Conservation (phyloP, 2,113 vertebrate genomes). For the Campylorhamphus procurvoides region DNA sequence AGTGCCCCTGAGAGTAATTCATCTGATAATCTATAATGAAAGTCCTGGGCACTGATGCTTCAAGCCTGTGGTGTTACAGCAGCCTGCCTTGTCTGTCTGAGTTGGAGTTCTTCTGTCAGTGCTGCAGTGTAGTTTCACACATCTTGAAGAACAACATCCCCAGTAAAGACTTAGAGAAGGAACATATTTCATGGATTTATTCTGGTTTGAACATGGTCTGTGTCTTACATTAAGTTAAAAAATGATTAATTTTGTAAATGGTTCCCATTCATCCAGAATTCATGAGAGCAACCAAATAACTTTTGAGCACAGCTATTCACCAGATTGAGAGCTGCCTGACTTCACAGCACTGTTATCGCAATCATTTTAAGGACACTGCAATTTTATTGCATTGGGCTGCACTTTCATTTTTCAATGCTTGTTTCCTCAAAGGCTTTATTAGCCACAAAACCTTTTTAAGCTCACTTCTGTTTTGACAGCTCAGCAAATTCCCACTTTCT, state of each 20-base stretch:
- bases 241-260: background rate
- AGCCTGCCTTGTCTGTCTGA: background rate
- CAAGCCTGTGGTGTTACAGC: background rate
- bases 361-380: slow-evolving; percentile 34
- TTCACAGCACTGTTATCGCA: background rate
- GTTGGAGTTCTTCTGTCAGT: background rate
- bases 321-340: background rate
- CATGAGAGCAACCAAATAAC: background rate
- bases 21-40: background rate
- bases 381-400: background rate
- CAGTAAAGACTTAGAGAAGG: background rate
- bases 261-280: background rate
- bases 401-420: background rate
- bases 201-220: background rate
- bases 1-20: background rate
- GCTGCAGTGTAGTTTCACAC: background rate
- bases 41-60: background rate
- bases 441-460: slow-evolving; percentile 43
- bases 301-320: background rate
- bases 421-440: slow-evolving; percentile 46
- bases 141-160: background rate
- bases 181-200: background rate
- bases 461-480: slow-evolving; percentile 45
- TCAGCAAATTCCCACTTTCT: slow-evolving; percentile 24
- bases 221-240: background rate